Evolutionary conservation across 2,888 invertebrate species (phyloP), one percentile per base, ranked within the genome.

Genomic region (Mythimna lalbum): DNA sequence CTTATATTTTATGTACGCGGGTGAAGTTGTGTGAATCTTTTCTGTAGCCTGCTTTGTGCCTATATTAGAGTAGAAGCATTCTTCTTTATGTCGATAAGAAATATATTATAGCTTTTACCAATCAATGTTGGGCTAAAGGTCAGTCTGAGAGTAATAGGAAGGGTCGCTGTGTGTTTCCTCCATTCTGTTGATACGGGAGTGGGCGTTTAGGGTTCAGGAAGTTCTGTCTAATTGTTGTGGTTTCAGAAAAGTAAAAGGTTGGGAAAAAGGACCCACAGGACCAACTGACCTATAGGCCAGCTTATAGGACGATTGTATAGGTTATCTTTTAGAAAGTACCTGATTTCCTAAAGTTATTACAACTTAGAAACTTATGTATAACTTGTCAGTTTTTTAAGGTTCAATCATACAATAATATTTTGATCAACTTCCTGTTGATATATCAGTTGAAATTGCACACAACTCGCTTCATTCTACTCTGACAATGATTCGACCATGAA

Each of bases 331-430:
- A 21, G 31, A 31, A 21, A 19, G 31, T 43, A 53, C 14, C 68
- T 19, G 43, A 43, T 53, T 33, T 4, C 4, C 19, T 21, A 12
- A 68, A 43, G 6, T 69, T 53, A 1, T 14, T 12, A 21, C 19
- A 39, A 6, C 3, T 33, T 9, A 7, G 43, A 12, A 23, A 68
- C 1, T 27, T 33, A 27, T 9, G 7, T 23, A 47, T 23, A 33
- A n/a, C 31, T 31, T 57, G 27, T 31, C 21, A 2, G 33, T 36
- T 65, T 36, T 27, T 36, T 21, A 31, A 43, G 43, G 39, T 74
- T 10, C 10, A 61, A 63, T 47, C 31, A 31, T n/a, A 50, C n/a
- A 50, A 23, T 12, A 52, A 31, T 33, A 33, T 63, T 17, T 23
- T 12, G 12, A 4, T n/a, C 19, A 23, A 50, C 3, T 12, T 39